Percentiles rank a stretch among this genome's conserved stretches.
These are phyloP conservation scores for Asbolus verrucosus DNA, from an alignment of 1,140 invertebrate species.

Conservation along the genomic window DNA sequence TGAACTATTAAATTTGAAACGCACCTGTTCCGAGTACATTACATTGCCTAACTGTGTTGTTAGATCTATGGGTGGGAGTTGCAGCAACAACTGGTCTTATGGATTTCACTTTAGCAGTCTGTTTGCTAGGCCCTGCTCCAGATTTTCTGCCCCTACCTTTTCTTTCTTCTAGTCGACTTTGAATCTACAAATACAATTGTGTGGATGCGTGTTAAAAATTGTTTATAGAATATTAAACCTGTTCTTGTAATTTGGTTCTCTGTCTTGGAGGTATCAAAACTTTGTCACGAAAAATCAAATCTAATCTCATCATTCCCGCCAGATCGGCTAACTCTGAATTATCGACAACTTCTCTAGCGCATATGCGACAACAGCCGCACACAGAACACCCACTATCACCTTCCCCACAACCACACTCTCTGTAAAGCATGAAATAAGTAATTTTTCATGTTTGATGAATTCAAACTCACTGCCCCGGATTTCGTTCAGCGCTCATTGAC, in stretches of 20 bases:
- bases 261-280: constrained; percentile 65
- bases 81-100: constrained; percentile 49
- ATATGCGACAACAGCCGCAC: constrained; percentile 92
- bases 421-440: constrained; percentile 62
- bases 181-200: constrained; percentile 65
- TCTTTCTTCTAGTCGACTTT: constrained; percentile 70
- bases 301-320: constrained; percentile 70
- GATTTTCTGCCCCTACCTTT: constrained; percentile 69
- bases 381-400: constrained; percentile 93
- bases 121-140: constrained; percentile 60
- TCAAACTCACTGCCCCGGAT: constrained; percentile 86
- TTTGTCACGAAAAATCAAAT: constrained; percentile 68
- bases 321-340: constrained; percentile 66
- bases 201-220: too few species aligned
- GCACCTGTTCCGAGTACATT: constrained; percentile 51
- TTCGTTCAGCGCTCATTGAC: constrained; percentile 80
- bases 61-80: constrained; percentile 53
- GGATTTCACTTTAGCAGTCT: constrained; percentile 59
- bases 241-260: constrained; percentile 70
- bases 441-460: not conserved
- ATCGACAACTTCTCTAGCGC: constrained; percentile 79
- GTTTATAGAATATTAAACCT: too few species aligned
- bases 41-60: constrained; percentile 53
- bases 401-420: constrained; percentile 94
- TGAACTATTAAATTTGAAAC: constrained; percentile 25